Percentiles rank a stretch among this genome's conserved stretches.
Conservation (phyloP, 2,797 vertebrate species). For the Cygnus olor region DNA sequence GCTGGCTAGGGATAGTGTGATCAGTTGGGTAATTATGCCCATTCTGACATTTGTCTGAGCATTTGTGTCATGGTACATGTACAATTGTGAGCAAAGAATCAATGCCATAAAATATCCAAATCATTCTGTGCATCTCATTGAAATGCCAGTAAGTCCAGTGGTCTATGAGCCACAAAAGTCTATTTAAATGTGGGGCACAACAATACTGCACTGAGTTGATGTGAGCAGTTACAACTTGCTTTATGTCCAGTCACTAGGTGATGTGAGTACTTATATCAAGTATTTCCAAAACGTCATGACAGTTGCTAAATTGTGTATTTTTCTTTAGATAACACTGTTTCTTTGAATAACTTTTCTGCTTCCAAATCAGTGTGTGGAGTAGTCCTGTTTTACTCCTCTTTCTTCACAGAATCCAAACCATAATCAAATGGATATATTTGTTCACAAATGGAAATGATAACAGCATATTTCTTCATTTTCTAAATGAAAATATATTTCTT, state of each 20-base stretch:
- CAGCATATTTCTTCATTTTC: neutral
- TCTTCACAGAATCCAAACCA: rapidly evolving
- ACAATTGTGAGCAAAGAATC: neutral
- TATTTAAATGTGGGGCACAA: neutral
- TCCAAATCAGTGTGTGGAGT: neutral
- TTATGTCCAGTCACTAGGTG: rapidly evolving
- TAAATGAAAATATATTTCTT: neutral
- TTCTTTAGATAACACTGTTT: neutral
- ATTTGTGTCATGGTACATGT: neutral
- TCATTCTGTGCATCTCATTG: neutral
- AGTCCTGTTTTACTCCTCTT: neutral
- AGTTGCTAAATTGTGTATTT: neutral
- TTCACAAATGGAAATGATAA: neutral
- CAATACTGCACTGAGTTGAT: neutral
- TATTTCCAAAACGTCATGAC: neutral
- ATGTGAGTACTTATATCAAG: neutral
- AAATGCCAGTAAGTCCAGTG: neutral
- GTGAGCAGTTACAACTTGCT: neutral
- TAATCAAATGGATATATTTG: neutral
- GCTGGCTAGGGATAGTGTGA: neutral
- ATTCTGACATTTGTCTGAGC: neutral
- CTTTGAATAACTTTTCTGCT: neutral
- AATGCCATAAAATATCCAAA: neutral
- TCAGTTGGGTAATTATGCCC: rapidly evolving
- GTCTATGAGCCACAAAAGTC: neutral